Base-by-base conservation (phyloP, 2,113 vertebrate species). In the Cervus canadensis region DNA sequence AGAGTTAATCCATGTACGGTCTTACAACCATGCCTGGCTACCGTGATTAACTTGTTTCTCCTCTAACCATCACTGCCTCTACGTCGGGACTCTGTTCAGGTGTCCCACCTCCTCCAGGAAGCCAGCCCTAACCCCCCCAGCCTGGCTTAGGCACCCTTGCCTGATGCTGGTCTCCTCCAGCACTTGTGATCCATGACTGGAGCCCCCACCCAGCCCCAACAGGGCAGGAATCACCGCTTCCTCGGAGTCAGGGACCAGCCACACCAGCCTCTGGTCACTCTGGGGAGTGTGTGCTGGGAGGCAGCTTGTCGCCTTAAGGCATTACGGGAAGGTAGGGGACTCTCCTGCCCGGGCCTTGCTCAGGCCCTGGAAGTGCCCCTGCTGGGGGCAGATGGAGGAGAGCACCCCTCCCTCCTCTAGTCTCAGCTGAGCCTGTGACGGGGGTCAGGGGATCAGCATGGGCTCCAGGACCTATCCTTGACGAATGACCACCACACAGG, bases 201-300 rank as follows among this genome's bases (percentile, higher is more conserved):
- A 36, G 64, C 57, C 45, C 43, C 40, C 17, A 13, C n/a, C 8
- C 45, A 57, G 48, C 48, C 50, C 28, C 64, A 2, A 15, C 5
- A 8, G 33, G 1, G 15, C 15, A 9, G 2, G 45, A 7, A 40
- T 30, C 6, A 2, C 28, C 0, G 1, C 28, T 33, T 50, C 19
- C n/a, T 87, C 7, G 1, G 62, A 26, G 28, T 45, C 50, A 14
- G 60, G 50, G 30, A 17, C 8, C 74, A 67, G 62, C 0, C n/a
- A 7, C 0, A 7, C 12, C 13, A 33, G 26, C 28, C 28, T 56
- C 54, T 30, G 2, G 56, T 12, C 15, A 12, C 16, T 9, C 57
- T 28, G 28, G 57, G 62, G 16, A 16, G 30, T 28, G 12, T 11
- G 28, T 50, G 45, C 78, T 43, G 60, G 76, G 33, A 50, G n/a